Evolutionary conservation across 2,797 vertebrate species (phyloP), one percentile per base, ranked within the genome.

Genomic region (Alectoris magna): DNA sequence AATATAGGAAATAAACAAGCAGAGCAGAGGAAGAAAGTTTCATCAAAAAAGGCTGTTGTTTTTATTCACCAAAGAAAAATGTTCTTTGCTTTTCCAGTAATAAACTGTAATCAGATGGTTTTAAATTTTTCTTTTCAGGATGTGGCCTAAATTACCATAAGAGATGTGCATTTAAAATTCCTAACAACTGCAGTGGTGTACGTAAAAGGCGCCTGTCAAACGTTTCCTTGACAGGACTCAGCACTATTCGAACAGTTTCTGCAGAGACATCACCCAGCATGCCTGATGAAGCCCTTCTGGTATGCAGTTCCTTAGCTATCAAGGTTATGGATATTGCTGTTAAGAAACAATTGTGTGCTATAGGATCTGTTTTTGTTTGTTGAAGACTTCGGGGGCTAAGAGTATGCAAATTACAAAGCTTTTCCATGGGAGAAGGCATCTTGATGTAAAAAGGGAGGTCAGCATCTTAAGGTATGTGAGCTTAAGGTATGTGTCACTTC

Each of bases 101-200:
- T 74, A 82, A 73, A 38, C 43, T 27, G 5, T 95, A 94, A 84
- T 93, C 29, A 8, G 13, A 26, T 46, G 31, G 4, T 76, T 67
- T 85, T 22, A 59, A 79, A 93, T 60, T 89, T 96, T 84, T 94
- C 41, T 95, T 97, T 96, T 64, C 95, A 99, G 99, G 99, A 56
- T 99, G 99, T 72, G 99, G 99, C 60, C 98, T 99, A 73, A 99
- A 99, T 97, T 99, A 99, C 94, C 99, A 99, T 97, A 99, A 99
- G 96, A 98, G 99, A 67, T 99, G 99, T 97, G 99, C 99, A 16
- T 99, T 99, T 98, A 99, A 99, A 97, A 99, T 99, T 87, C 99
- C 99, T 10, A 99, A 99, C 96, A 99, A 99, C 96, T 99, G 99
- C 97, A 99, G 98, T 24, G 99, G 99, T 0, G 98, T 99, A 63